Conservation (phyloP, 2,113 vertebrate species). For the Oryzias celebensis region DNA sequence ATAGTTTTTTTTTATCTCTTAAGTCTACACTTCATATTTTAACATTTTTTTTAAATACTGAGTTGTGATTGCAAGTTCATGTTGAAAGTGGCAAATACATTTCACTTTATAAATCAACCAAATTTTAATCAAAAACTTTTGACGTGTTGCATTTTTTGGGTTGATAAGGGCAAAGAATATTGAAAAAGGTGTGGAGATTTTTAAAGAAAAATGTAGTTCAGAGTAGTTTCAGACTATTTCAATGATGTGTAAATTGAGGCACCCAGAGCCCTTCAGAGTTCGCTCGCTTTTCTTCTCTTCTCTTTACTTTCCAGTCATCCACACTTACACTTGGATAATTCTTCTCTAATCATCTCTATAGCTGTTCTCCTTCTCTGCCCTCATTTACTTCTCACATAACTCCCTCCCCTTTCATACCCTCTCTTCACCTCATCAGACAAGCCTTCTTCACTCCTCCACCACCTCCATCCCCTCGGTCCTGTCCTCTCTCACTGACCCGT, state of each 20-base stretch:
- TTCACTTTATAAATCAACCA: too few species aligned
- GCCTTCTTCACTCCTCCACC: constrained; percentile 55
- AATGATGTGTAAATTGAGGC: constrained; percentile 9
- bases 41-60: too few species aligned
- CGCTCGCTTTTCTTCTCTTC: constrained; percentile 17
- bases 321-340: constrained; percentile 72
- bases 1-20: too few species aligned
- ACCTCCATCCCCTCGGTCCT: constrained; percentile 60
- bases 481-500: constrained; percentile 76
- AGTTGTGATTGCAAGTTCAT: too few species aligned
- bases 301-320: constrained; percentile 28
- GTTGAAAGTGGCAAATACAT: too few species aligned
- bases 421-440: constrained; percentile 72
- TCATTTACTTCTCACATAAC: constrained; percentile 56
- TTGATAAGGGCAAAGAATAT: not conserved
- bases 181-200: not conserved
- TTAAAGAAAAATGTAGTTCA: constrained; percentile 8
- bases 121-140: too few species aligned
- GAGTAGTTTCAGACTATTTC: constrained; percentile 20
- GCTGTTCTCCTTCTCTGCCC: constrained; percentile 48
- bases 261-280: constrained; percentile 12
- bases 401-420: constrained; percentile 33
- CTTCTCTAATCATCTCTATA: constrained; percentile 67
- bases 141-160: not conserved
- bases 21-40: too few species aligned